Evolutionary conservation across 2,797 vertebrate genomes (phyloP).

Genomic region (Dallia pectoralis): DNA sequence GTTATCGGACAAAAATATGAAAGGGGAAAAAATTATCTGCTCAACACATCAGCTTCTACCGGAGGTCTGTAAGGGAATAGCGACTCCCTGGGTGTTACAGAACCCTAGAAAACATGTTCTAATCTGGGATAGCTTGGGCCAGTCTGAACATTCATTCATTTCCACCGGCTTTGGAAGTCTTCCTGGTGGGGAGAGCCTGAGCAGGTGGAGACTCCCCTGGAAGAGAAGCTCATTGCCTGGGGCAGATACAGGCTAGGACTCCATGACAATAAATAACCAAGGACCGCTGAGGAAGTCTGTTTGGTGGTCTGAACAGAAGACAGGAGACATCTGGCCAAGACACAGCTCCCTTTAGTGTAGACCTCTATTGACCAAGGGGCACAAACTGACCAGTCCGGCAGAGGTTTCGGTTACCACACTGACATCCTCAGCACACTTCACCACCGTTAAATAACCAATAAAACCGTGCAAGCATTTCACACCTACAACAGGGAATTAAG

Average conservation of each 20-base stretch:
- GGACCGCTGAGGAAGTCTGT: conserved; percentile 63
- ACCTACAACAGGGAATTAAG: not conserved
- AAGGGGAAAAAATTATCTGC: conserved; percentile 42
- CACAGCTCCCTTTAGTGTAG: no score
- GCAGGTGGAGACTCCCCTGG: conserved; percentile 52
- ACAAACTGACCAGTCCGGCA: no score
- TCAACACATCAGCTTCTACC: conserved; percentile 34
- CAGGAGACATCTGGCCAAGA: no score
- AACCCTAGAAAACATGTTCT: conserved; percentile 38
- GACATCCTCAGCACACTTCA: conserved; percentile 44
- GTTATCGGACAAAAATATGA: conserved; percentile 39
- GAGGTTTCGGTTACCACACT: conserved; percentile 50
- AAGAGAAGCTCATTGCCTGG: conserved; percentile 59
- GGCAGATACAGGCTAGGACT: conserved; percentile 63
- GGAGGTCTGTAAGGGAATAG: conserved; percentile 32
- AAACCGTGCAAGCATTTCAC: conserved; percentile 25
- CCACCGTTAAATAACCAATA: conserved; percentile 26
- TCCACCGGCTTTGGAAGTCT: conserved; percentile 61
- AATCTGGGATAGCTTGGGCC: conserved; percentile 51
- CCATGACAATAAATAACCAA: conserved; percentile 71
- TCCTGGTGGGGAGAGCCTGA: conserved; percentile 56
- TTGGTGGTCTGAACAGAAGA: conserved; percentile 63
- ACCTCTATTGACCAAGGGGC: no score
- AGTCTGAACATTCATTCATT: conserved; percentile 59
- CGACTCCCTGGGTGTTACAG: conserved; percentile 41